Percentiles rank a stretch among this genome's conserved stretches.
phyloP scores from a whole-genome alignment of 2,113 vertebrate genomes.

The Neolamprologus ventralis region DNA sequence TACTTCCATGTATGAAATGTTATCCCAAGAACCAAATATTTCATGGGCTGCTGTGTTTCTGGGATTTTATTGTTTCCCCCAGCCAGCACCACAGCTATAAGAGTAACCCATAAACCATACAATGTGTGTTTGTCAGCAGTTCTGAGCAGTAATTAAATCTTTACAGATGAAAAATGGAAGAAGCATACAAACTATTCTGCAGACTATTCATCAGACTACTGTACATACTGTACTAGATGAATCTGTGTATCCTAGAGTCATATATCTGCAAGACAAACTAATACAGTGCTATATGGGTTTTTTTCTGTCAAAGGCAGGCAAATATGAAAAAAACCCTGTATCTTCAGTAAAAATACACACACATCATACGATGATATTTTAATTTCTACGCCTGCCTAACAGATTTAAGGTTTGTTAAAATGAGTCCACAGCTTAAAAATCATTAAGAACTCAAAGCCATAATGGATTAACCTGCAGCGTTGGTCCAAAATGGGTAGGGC shows the following conservation, averaged over 20 bases:
- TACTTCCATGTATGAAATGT: not conserved
- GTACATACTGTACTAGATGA: not conserved
- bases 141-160: constrained; percentile 42
- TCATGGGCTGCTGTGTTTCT: not conserved
- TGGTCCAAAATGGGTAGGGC: constrained; percentile 24
- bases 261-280: constrained; percentile 8
- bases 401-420: not conserved
- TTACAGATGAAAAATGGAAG: constrained; percentile 36
- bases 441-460: not conserved
- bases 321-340: not conserved
- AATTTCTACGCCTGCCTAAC: not conserved
- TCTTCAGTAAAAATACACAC: not conserved
- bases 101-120: constrained; percentile 30
- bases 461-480: constrained; percentile 49
- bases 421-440: constrained; percentile 18
- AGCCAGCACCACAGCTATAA: constrained; percentile 4
- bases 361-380: not conserved
- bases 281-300: not conserved
- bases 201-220: constrained; percentile 5
- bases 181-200: constrained; percentile 13
- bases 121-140: constrained; percentile 29
- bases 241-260: not conserved
- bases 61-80: not conserved
- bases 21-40: not conserved
- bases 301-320: not conserved